Evolutionary conservation across 1,140 invertebrate genomes (phyloP).

Genomic region (Drosophila arawakana): DNA sequence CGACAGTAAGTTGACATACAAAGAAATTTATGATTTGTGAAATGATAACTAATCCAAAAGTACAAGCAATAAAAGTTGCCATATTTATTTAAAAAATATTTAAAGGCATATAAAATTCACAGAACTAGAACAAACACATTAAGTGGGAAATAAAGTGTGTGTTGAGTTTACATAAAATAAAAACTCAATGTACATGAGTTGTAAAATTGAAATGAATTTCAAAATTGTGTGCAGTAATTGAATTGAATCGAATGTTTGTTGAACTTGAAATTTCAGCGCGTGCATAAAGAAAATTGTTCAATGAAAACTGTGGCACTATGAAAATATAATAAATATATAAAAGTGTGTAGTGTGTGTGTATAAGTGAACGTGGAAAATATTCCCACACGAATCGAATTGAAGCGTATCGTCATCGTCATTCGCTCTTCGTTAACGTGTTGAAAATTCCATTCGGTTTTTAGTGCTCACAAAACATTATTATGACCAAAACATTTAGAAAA

Average conservation of each 20-base stretch:
- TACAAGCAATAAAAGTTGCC: too few species aligned
- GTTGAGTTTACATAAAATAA: too few species aligned
- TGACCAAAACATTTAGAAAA: slow-evolving; percentile 53
- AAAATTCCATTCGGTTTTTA: slow-evolving; percentile 51
- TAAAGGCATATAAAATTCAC: too few species aligned
- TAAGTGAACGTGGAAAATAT: slow-evolving; percentile 26
- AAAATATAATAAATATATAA: slow-evolving; percentile 22
- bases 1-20: too few species aligned
- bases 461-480: slow-evolving; percentile 49
- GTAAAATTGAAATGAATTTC: slow-evolving; percentile 9
- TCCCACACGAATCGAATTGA: slow-evolving; percentile 54
- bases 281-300: slow-evolving; percentile 40
- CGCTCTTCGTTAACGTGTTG: slow-evolving; percentile 36
- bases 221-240: neutral
- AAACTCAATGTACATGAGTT: too few species aligned
- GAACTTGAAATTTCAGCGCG: slow-evolving; percentile 74
- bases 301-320: slow-evolving; percentile 28
- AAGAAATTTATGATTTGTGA: too few species aligned
- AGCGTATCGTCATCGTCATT: slow-evolving; percentile 34
- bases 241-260: slow-evolving; percentile 43
- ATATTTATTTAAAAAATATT: too few species aligned
- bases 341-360: neutral
- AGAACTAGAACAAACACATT: too few species aligned
- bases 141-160: too few species aligned
- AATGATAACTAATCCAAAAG: too few species aligned